Percentiles rank a stretch among this genome's conserved stretches.
These are phyloP conservation scores for Sabatieria punctata DNA, from an alignment of 2,888 invertebrate species.

Conservation along the genomic window DNA sequence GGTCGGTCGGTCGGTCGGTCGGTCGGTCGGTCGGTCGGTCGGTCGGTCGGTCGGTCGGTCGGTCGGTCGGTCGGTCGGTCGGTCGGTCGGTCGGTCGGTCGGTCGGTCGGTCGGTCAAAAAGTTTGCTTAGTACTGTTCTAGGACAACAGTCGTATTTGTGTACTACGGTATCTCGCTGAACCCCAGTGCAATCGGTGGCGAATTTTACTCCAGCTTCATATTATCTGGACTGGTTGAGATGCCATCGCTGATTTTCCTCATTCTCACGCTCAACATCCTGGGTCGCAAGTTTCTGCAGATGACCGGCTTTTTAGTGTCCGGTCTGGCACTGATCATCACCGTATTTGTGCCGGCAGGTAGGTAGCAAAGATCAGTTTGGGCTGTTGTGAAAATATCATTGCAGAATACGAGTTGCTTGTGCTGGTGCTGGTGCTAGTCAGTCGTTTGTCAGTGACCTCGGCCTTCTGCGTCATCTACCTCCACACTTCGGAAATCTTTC, in stretches of 20 bases:
- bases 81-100: no score
- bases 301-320: not conserved
- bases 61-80: no score
- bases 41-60: no score
- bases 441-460: not conserved
- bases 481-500: conserved; percentile 5
- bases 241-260: not conserved
- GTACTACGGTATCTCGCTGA: conserved; percentile 1
- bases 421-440: not conserved
- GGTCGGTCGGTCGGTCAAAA: no score
- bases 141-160: not conserved
- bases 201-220: conserved; percentile 2
- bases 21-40: no score
- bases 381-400: not conserved
- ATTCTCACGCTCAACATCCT: not conserved
- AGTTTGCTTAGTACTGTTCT: not conserved
- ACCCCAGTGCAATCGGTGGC: not conserved
- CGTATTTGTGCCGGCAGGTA: not conserved
- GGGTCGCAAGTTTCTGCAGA: not conserved
- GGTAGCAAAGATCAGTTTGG: not conserved
- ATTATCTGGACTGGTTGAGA: not conserved
- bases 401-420: not conserved
- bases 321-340: conserved; percentile 1
- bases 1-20: no score
- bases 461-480: conserved; percentile 6